Percentiles rank a stretch among this genome's conserved stretches.
These are phyloP conservation scores for Micromussa lordhowensis DNA, from an alignment of 92 coral and sea anemone genomes.

Conservation along the genomic window DNA sequence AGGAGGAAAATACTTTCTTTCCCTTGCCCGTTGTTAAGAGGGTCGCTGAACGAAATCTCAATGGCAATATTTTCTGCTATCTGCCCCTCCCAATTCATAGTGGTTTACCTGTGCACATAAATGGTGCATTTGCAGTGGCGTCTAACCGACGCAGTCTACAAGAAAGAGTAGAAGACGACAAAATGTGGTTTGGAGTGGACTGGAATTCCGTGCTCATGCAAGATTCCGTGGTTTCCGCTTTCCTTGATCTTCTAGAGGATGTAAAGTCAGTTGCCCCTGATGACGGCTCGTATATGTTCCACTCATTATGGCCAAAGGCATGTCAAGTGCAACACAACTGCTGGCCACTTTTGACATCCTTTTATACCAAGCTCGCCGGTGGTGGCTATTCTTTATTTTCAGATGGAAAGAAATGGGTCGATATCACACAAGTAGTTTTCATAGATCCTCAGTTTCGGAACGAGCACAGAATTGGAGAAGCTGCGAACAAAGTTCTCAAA, in stretches of 20 bases:
- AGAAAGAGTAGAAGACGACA: conserved; percentile 74
- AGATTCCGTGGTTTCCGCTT: conserved; percentile 52
- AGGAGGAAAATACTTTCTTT: neutral
- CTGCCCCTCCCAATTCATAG: conserved; percentile 86
- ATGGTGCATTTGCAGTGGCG: conserved; percentile 79
- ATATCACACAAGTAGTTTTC: conserved; percentile 45
- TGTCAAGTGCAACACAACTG: neutral
- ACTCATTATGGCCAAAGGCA: conserved; percentile 50
- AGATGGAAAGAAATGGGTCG: conserved; percentile 62
- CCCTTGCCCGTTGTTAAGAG: conserved; percentile 32
- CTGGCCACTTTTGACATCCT: conserved; percentile 3
- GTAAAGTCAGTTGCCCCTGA: conserved; percentile 3
- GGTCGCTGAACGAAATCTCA: neutral
- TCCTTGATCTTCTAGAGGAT: conserved; percentile 45
- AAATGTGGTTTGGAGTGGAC: conserved; percentile 50
- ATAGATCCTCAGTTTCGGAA: conserved; percentile 58
- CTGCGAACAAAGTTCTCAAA: conserved; percentile 35
- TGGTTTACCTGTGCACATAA: conserved; percentile 83
- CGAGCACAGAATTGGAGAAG: conserved; percentile 47
- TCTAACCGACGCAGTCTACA: conserved; percentile 76
- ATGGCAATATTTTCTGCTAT: conserved; percentile 83
- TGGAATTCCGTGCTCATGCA: conserved; percentile 71
- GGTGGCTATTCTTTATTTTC: conserved; percentile 42
- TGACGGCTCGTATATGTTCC: conserved; percentile 18
- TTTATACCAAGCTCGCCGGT: conserved; percentile 18